Evolutionary conservation across 2,113 vertebrate species (phyloP), one percentile per base, ranked within the genome.

Genomic region (Eidolon helvum): DNA sequence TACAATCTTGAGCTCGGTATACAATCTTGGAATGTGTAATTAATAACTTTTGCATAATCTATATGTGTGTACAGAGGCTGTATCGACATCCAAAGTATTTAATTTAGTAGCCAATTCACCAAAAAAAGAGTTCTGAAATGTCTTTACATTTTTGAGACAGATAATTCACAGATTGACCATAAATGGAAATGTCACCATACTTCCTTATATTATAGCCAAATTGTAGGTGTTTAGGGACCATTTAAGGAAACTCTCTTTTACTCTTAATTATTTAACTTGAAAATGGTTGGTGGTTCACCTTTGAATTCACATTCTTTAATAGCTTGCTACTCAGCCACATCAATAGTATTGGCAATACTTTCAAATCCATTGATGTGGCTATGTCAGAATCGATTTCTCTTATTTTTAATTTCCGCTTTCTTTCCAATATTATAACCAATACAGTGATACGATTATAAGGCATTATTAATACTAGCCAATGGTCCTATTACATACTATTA

Each of bases 361-460:
- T 79, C 26, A 92, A 65, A 71, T 69, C 5, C 30, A 35, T 65
- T 1, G 1, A 2, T 90, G 21, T 78, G 45, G 63, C 48, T 90
- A 4, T n/a, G n/a, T 11, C 77, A 87, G n/a, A 75, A 66, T 24
- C 87, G 38, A 75, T 43, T 92, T 79, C 38, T 90, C 33, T 38
- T 69, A 22, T 55, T 96, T 92, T 93, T 43, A 97, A 90, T 87
- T 65, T 78, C 55, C 87, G 7, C 5, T 66, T 91, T 89, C 40
- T 93, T 43, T 68, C 33, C 33, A 3, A 45, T 84, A 75, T 50
- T 78, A 5, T 50, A 78, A 72, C 50, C 48, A 93, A 83, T 33
- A 79, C 22, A 66, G 15, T 72, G 12, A 68, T 28, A 53, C 19
- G 1, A 18, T 50, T 86, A 35, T 55, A 40, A 79, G 16, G 19